Evolutionary conservation across 2,797 vertebrate species (phyloP).

Genomic region (Chelon auratus): DNA sequence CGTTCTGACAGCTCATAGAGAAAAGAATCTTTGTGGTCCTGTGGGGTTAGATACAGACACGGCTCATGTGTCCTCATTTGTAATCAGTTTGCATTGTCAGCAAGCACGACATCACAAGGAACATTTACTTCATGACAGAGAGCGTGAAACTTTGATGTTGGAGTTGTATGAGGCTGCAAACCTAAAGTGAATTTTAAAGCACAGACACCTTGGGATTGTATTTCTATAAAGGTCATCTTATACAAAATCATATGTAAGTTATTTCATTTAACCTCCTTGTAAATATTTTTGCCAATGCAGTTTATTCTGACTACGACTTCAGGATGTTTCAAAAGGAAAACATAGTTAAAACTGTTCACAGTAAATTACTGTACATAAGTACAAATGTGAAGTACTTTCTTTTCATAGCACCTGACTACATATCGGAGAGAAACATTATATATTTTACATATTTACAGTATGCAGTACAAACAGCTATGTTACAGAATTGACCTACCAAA

Average conservation of each 20-base stretch:
- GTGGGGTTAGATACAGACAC: conserved; percentile 21
- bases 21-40: conserved; percentile 23
- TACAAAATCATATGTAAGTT: neutral
- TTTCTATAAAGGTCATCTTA: neutral
- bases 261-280: neutral
- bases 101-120: neutral
- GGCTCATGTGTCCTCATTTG: neutral
- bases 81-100: neutral
- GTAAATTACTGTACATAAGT: conserved; percentile 11
- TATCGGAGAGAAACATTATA: too few species aligned
- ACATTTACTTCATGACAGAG: conserved; percentile 1
- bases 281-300: neutral
- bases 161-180: neutral
- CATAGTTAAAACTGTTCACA: neutral
- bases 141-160: neutral
- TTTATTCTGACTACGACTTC: conserved; percentile 1
- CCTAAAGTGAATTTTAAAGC: neutral
- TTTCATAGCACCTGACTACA: too few species aligned
- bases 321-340: neutral
- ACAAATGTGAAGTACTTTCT: too few species aligned
- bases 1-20: conserved; percentile 44
- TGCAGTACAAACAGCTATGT: neutral
- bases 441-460: neutral
- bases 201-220: neutral
- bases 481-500: neutral